A percentile compares a stretch with the other conserved stretches of the same genome.
Evolutionary conservation across 2,888 invertebrate genomes (phyloP).

Genomic region (Agrotis ipsilon): DNA sequence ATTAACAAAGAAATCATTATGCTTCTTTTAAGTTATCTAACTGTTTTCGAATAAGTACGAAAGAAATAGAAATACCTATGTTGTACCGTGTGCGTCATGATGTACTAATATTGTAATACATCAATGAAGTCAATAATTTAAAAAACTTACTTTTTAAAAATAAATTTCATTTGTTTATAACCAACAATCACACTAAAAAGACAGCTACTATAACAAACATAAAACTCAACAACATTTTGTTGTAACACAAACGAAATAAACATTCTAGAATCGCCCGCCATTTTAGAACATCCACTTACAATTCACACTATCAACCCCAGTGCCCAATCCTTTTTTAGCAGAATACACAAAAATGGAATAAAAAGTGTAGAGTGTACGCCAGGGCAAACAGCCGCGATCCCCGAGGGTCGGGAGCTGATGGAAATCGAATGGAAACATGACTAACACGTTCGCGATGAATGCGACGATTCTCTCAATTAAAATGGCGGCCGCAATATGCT

Average conservation of each 20-base stretch:
- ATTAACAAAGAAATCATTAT: too few relatives aligned
- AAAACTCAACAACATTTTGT: too few relatives aligned
- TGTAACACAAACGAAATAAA: not conserved
- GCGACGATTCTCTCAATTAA: slow-evolving; percentile 70
- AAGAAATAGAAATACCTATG: too few relatives aligned
- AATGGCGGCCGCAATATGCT: slow-evolving; percentile 65
- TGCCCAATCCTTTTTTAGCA: slow-evolving; percentile 37
- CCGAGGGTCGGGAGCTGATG: slow-evolving; percentile 61
- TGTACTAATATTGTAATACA: too few relatives aligned
- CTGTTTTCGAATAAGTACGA: too few relatives aligned
- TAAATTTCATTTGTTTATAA: too few relatives aligned
- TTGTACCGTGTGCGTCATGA: too few relatives aligned
- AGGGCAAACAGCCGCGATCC: slow-evolving; percentile 52
- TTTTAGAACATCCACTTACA: slow-evolving; percentile 38
- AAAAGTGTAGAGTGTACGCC: slow-evolving; percentile 44
- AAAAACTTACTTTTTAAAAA: too few relatives aligned
- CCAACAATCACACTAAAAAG: not conserved
- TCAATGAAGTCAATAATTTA: too few relatives aligned
- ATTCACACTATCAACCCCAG: not conserved
- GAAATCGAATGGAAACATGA: slow-evolving; percentile 69
- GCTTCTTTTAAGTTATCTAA: too few relatives aligned
- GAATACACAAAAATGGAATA: slow-evolving; percentile 46
- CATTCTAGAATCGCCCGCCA: not conserved
- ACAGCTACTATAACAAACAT: not conserved
- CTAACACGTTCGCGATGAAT: slow-evolving; percentile 69